Evolutionary conservation across 2,113 vertebrate species (phyloP), one percentile per base, ranked within the genome.

Genomic region (Odontophorus gujanensis): DNA sequence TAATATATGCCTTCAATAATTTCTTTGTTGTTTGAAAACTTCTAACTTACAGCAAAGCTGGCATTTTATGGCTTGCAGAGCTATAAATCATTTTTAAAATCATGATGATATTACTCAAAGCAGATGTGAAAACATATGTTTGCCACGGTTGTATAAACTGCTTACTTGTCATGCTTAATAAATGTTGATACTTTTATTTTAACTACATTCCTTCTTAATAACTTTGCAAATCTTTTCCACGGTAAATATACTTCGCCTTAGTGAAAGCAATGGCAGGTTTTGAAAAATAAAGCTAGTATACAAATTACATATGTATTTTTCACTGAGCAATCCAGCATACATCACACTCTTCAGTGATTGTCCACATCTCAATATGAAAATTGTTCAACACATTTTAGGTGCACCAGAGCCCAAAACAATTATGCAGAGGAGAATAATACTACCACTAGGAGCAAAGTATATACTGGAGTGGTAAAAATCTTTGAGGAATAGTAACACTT

Each of bases 51-150:
- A 96, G 92, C 96, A 97, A 96, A 97, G 89, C 82, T 96, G 94
- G 94, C 87, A 95, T 96, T 98, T 97, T 97, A 97, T 87, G 90
- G 96, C 95, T 93, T 97, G 90, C 87, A 97, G 84, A 97, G 95
- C 93, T 97, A 98, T 98, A 97, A 97, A 97, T 98, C 96, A 98
- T 97, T 97, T 96, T 96, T 86, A 93, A 97, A 98, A 98, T 98
- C 96, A 98, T 97, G 96, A 97, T 97, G 96, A 97, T 97, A 98
- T 97, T 98, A 98, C 96, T 96, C 89, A 97, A 98, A 98, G 95
- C 97, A 98, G 96, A 98, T 98, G 97, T 97, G 97, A 97, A 98
- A 98, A 97, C 97, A 98, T 97, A 98, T 98, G 97, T 95, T 97
- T 97, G 89, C 95, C 94, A 95, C 43, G 95, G 92, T 81, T 97